Evolutionary conservation across 1,140 invertebrate genomes (phyloP).

Genomic region (Pseudachorutes palmiensis): DNA sequence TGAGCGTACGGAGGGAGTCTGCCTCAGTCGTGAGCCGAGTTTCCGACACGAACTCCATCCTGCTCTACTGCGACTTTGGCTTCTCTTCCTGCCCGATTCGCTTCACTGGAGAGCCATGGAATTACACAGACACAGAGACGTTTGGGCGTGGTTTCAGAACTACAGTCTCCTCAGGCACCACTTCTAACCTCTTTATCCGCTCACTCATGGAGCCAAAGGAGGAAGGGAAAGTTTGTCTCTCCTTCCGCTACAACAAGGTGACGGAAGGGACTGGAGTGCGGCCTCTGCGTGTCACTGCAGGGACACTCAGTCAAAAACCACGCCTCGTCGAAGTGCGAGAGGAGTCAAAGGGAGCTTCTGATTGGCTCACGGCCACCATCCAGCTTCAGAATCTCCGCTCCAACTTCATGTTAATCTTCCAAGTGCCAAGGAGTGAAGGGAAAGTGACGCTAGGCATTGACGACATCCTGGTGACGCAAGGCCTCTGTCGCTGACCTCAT

Average conservation of each 20-base stretch:
- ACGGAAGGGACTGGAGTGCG: background rate
- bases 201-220: conserved; percentile 28
- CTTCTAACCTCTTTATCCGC: conserved; percentile 35
- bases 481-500: conserved; percentile 32
- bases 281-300: conserved; percentile 27
- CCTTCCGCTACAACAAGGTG: conserved; percentile 35
- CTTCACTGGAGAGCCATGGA: conserved; percentile 33
- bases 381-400: conserved; percentile 34
- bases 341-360: conserved; percentile 18
- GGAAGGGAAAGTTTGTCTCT: conserved; percentile 35
- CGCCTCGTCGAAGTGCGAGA: conserved; percentile 31
- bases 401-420: conserved; percentile 35
- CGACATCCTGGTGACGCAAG: conserved; percentile 36
- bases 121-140: conserved; percentile 30
- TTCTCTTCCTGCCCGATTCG: conserved; percentile 36
- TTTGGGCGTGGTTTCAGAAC: conserved; percentile 34
- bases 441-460: conserved; percentile 34
- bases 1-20: background rate
- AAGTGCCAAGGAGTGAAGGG: conserved; percentile 27
- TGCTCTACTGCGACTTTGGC: conserved; percentile 37
- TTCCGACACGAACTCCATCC: conserved; percentile 26
- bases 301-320: conserved; percentile 26
- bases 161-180: conserved; percentile 18
- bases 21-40: conserved; percentile 16
- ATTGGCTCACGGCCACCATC: conserved; percentile 35